Conservation (phyloP, 1,140 invertebrate species). For the Bactericera cockerelli region DNA sequence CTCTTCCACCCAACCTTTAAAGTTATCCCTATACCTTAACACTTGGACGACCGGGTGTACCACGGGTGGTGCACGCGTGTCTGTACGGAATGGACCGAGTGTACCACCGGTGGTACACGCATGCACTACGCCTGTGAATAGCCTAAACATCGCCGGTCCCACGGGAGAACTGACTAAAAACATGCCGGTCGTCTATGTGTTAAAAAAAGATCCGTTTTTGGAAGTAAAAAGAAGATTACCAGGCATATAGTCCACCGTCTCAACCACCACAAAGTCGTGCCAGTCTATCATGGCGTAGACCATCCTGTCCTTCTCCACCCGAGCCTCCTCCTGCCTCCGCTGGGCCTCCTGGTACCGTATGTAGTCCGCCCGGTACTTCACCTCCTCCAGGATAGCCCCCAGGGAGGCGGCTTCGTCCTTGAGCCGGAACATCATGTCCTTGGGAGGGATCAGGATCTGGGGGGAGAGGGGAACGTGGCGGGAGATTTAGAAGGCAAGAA, state of each 20-base stretch:
- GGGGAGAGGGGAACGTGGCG: slow-evolving; percentile 20
- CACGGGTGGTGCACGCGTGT: no score
- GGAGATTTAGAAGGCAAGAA: not conserved
- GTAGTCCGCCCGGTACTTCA: slow-evolving; percentile 93
- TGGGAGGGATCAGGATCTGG: slow-evolving; percentile 80
- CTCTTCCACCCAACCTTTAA: no score
- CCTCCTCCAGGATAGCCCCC: slow-evolving; percentile 70
- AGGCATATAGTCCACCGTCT: slow-evolving; percentile 97
- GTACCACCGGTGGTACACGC: no score
- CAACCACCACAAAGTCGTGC: slow-evolving; percentile 99
- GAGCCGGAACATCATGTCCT: slow-evolving; percentile 70
- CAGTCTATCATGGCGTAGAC: slow-evolving; percentile 98
- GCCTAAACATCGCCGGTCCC: no score
- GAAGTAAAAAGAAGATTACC: no score
- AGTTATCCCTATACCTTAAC: no score
- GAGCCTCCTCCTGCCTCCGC: slow-evolving; percentile 81
- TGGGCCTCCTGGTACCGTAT: slow-evolving; percentile 85
- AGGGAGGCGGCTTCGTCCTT: slow-evolving; percentile 57
- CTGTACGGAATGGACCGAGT: no score
- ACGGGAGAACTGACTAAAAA: no score
- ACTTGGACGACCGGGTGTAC: no score
- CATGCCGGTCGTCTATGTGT: no score
- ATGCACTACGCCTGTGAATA: no score
- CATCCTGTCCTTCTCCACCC: slow-evolving; percentile 83
- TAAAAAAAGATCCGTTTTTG: no score